Percentiles rank a stretch among this genome's conserved stretches.
These are phyloP conservation scores for Polyergus mexicanus DNA, from an alignment of 1,140 invertebrate species.

Conservation along the genomic window DNA sequence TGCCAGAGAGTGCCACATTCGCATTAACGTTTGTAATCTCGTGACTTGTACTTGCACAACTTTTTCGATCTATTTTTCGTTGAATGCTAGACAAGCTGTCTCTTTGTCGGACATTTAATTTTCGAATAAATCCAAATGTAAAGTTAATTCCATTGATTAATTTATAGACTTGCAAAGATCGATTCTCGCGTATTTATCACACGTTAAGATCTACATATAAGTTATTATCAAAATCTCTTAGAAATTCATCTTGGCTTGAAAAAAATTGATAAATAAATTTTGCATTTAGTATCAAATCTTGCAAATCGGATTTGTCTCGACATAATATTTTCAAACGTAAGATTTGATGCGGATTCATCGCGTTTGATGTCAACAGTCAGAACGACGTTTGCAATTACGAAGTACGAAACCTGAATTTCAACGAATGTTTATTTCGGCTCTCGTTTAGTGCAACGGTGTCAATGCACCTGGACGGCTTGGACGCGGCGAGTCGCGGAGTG, in stretches of 20 bases:
- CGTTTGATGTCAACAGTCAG: not conserved
- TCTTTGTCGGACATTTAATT: slow-evolving; percentile 10
- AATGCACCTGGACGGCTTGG: slow-evolving; percentile 50
- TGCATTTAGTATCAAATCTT: no score
- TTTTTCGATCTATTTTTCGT: slow-evolving; percentile 28
- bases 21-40: slow-evolving; percentile 47
- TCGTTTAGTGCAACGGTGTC: slow-evolving; percentile 32
- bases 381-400: not conserved
- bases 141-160: not conserved
- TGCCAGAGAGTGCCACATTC: not conserved
- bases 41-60: slow-evolving; percentile 3
- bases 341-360: not conserved
- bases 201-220: not conserved
- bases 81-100: not conserved
- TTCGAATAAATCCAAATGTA: not conserved
- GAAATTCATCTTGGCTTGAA: not conserved
- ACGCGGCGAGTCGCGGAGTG: not conserved
- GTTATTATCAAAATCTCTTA: not conserved
- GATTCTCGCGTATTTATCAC: not conserved
- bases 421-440: not conserved
- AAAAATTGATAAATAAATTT: not conserved
- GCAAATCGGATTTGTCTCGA: no score
- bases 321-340: no score
- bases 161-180: not conserved
- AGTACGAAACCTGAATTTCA: not conserved